These are phyloP conservation scores for Scortum barcoo DNA, from an alignment of 2,113 vertebrate genomes.

Conservation along the genomic window DNA sequence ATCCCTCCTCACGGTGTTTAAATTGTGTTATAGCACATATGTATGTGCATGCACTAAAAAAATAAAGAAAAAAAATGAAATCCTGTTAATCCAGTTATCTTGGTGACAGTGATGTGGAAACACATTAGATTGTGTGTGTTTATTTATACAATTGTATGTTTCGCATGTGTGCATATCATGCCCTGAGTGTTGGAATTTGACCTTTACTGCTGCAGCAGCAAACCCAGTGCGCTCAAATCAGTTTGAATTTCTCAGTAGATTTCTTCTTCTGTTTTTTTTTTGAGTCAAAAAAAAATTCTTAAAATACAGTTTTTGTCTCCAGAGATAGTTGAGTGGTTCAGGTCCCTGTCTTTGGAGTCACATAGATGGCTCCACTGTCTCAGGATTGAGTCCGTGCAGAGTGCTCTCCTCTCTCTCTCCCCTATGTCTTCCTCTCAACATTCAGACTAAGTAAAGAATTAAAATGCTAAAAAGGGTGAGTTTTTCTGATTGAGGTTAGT, in stretches of 20 bases:
- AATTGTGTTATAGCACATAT: conserved; percentile 24
- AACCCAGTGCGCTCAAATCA: conserved; percentile 14
- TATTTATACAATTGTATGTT: conserved; percentile 20
- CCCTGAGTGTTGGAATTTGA: neutral
- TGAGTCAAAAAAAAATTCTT: conserved; percentile 22
- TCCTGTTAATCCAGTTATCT: conserved; percentile 43
- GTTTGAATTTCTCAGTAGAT: conserved; percentile 12
- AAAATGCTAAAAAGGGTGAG: conserved; percentile 23
- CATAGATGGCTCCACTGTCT: conserved; percentile 28
- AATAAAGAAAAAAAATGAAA: conserved; percentile 34
- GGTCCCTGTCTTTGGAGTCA: conserved; percentile 20
- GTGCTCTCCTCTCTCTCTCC: conserved; percentile 8
- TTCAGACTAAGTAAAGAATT: conserved; percentile 50
- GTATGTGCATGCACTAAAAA: conserved; percentile 4
- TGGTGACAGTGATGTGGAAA: conserved; percentile 24
- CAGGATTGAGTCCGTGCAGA: conserved; percentile 49
- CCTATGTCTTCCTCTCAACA: conserved; percentile 8
- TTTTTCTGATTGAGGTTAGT: conserved; percentile 1
- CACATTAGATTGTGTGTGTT: conserved; percentile 9
- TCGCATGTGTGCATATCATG: conserved; percentile 7
- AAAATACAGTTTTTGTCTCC: conserved; percentile 31
- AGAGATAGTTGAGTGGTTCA: conserved; percentile 45
- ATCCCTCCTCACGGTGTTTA: conserved; percentile 18
- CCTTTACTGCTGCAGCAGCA: neutral
- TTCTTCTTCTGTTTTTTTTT: conserved; percentile 7